Base-by-base conservation (phyloP, 64 coral and sea anemone genomes). In the Pocillopora verrucosa region DNA sequence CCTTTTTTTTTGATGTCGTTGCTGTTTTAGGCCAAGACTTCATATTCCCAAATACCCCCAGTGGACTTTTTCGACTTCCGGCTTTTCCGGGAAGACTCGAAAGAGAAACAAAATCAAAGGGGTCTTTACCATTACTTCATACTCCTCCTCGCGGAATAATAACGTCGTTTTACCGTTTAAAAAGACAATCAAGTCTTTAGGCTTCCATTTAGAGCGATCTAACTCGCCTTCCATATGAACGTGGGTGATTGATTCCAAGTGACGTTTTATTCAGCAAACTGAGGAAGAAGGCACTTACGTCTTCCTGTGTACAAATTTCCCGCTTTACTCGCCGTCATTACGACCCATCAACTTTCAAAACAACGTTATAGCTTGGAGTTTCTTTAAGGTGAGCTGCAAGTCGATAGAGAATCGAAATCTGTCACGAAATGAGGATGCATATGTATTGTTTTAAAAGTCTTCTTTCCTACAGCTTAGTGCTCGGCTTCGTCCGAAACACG, bases 231-330 rank as follows among this genome's bases (percentile, higher is more conserved):
- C 10, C 67, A 70, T 84, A 6, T 22, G 41, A 77, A 16, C 75
- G 75, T 58, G 41, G 75, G 75, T 56, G 75, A 38, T 84, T 16
- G 16, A 2, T 41, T 84, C 10, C 36, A 11, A 67, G 11, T 2
- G 16, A 36, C 9, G 11, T 9, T 25, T 62, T 24, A 62, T 61
- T 60, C 56, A 60, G 22, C 56, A 60, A 16, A 34, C 19, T 13
- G 10, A 26, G 20, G 51, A 57, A 11, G 59, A 30, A 9, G 16
- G 19, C 75, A 4, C 56, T 59, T 58, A 25, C 79, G 13, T 81
- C 64, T 83, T 85, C 82, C 82, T 72, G 65, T 72, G 36, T 72
- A 41, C 38, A 70, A 68, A 24, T 45, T 83, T 67, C 80, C 35
- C 60, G 35, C 80, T 83, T 83, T n/a, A 67, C 15, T 9, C 34